Conservation (phyloP, 2,888 invertebrate genomes). For the Ophioninae sp. region DNA sequence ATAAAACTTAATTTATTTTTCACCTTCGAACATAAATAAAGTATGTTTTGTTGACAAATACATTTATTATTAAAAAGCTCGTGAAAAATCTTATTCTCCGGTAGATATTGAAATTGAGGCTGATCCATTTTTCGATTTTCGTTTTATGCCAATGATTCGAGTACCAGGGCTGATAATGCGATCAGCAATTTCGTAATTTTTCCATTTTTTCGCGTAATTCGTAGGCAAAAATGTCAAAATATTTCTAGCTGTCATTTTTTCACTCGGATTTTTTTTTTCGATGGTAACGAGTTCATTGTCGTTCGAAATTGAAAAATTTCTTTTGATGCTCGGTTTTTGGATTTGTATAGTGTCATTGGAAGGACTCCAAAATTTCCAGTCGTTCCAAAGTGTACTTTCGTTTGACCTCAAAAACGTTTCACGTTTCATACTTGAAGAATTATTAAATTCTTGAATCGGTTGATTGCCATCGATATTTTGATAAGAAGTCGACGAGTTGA, state of each 20-base stretch:
- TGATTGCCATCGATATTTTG: slow-evolving; percentile 14
- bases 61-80: neutral
- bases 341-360: neutral
- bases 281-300: slow-evolving; percentile 23
- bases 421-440: neutral
- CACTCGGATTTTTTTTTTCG: neutral
- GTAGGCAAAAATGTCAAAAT: slow-evolving; percentile 56
- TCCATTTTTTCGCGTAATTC: slow-evolving; percentile 68
- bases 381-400: slow-evolving; percentile 5
- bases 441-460: slow-evolving; percentile 13
- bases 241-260: slow-evolving; percentile 21
- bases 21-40: neutral
- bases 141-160: slow-evolving; percentile 56
- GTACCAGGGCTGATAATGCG: slow-evolving; percentile 70
- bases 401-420: neutral
- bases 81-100: slow-evolving; percentile 21
- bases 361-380: slow-evolving; percentile 41
- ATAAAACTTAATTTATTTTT: neutral
- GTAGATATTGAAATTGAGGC: slow-evolving; percentile 25
- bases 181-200: slow-evolving; percentile 67
- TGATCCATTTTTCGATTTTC: slow-evolving; percentile 21
- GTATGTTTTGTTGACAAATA: neutral
- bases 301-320: slow-evolving; percentile 4
- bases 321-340: slow-evolving; percentile 6
- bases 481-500: slow-evolving; percentile 15